Percentiles rank a stretch among this genome's conserved stretches.
Evolutionary conservation across 2,888 invertebrate species (phyloP).

Genomic region (Drosophila falleni): DNA sequence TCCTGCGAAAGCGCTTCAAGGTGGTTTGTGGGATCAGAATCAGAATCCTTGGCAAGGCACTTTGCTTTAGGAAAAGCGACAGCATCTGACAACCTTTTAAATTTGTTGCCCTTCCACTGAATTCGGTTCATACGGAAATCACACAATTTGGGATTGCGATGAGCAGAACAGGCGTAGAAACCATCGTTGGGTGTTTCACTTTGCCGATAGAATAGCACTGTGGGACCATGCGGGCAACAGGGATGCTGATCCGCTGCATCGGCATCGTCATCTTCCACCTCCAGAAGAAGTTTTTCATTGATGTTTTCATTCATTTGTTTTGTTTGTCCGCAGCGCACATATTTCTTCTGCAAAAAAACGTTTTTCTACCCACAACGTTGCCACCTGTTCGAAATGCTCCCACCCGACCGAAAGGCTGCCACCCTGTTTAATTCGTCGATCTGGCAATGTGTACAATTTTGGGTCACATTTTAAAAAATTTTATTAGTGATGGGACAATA

Average conservation of each 20-base stretch:
- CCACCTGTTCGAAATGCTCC: no score
- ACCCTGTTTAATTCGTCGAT: no score
- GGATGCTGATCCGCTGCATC: slow-evolving; percentile 89
- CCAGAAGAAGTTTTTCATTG: slow-evolving; percentile 59
- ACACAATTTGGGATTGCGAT: slow-evolving; percentile 92
- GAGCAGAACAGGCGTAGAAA: slow-evolving; percentile 94
- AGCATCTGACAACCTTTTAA: neutral
- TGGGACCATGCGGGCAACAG: slow-evolving; percentile 91
- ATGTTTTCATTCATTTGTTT: slow-evolving; percentile 28
- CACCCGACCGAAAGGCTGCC: no score
- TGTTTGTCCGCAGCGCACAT: slow-evolving; percentile 6
- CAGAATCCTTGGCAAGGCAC: slow-evolving; percentile 33
- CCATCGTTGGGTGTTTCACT: slow-evolving; percentile 68
- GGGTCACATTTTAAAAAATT: no score
- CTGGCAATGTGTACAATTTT: no score
- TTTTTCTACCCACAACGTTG: no score
- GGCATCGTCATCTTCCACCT: slow-evolving; percentile 85
- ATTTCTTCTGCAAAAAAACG: no score
- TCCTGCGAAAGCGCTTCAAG: slow-evolving; percentile 90
- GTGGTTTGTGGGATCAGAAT: slow-evolving; percentile 90
- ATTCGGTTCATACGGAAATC: slow-evolving; percentile 87
- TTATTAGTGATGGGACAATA: no score
- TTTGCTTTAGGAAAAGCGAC: slow-evolving; percentile 39
- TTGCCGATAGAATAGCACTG: slow-evolving; percentile 88
- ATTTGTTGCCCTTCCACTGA: slow-evolving; percentile 41